Evolutionary conservation across 2,113 vertebrate species (phyloP).

Genomic region (Lamprologus tigripictilis): DNA sequence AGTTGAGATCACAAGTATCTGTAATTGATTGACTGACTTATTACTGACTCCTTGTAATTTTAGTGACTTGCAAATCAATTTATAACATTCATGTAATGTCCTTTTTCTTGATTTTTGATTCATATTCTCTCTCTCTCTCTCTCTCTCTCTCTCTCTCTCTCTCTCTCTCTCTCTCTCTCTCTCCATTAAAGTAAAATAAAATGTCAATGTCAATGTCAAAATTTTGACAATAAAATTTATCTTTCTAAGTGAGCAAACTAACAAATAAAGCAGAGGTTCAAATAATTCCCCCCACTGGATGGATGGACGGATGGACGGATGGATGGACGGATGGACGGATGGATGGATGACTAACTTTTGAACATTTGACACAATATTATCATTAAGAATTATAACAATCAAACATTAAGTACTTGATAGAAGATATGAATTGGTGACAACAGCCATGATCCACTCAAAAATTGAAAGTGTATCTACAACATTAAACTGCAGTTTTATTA

Average conservation of each 20-base stretch:
- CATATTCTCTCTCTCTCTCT: not conserved
- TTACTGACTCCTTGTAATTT: not conserved
- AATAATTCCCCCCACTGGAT: not conserved
- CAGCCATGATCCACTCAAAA: not conserved
- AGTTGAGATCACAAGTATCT: not conserved
- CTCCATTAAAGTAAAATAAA: not conserved
- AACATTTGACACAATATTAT: not conserved
- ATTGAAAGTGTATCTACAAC: not conserved
- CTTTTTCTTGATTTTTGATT: not conserved
- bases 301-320: not conserved
- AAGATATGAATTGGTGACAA: not conserved
- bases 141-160: not conserved
- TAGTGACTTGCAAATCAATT: not conserved
- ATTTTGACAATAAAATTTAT: not conserved
- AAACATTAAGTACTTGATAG: not conserved
- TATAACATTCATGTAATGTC: not conserved
- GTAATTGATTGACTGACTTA: not conserved
- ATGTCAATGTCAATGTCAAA: too few relatives aligned
- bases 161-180: not conserved
- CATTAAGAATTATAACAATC: not conserved
- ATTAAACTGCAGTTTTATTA: not conserved
- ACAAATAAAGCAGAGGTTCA: not conserved
- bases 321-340: not conserved
- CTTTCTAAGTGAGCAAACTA: not conserved
- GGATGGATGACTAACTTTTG: not conserved